Evolutionary conservation across 2,888 invertebrate genomes (phyloP).

Genomic region (Tachina fera): DNA sequence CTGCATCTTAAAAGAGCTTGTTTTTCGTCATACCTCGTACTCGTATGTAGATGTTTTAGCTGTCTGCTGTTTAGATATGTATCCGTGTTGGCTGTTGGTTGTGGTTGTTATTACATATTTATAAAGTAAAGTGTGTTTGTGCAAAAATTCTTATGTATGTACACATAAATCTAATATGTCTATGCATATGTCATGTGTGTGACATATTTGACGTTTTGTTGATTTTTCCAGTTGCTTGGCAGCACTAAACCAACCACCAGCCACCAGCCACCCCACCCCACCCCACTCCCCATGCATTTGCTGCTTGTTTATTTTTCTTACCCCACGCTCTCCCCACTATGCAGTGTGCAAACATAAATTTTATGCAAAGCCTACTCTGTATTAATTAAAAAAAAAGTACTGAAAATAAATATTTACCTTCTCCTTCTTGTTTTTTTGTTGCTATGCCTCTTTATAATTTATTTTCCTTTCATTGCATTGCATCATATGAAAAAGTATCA

Average conservation of each 20-base stretch:
- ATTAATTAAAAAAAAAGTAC: slow-evolving; percentile 58
- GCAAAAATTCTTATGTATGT: no score
- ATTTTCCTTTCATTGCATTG: slow-evolving; percentile 2
- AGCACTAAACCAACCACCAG: slow-evolving; percentile 33
- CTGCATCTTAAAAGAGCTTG: background rate
- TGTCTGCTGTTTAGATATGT: background rate
- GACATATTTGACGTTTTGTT: slow-evolving; percentile 70
- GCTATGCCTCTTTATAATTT: background rate
- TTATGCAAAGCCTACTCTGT: background rate
- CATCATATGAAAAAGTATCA: slow-evolving; percentile 27
- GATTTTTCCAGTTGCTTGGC: slow-evolving; percentile 67
- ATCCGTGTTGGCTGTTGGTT: background rate
- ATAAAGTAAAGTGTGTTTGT: background rate
- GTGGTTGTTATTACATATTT: background rate
- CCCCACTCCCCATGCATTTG: background rate
- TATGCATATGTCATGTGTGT: slow-evolving; percentile 61
- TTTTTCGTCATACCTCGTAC: background rate
- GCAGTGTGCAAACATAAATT: background rate
- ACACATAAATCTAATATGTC: slow-evolving; percentile 44
- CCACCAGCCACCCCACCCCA: no score
- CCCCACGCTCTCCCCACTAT: background rate
- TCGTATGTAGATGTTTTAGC: background rate
- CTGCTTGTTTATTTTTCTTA: slow-evolving; percentile 26
- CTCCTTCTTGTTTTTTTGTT: slow-evolving; percentile 3
- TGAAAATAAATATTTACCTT: slow-evolving; percentile 65